Conservation (phyloP, 1,140 invertebrate species). For the Psilanteris sp. region DNA sequence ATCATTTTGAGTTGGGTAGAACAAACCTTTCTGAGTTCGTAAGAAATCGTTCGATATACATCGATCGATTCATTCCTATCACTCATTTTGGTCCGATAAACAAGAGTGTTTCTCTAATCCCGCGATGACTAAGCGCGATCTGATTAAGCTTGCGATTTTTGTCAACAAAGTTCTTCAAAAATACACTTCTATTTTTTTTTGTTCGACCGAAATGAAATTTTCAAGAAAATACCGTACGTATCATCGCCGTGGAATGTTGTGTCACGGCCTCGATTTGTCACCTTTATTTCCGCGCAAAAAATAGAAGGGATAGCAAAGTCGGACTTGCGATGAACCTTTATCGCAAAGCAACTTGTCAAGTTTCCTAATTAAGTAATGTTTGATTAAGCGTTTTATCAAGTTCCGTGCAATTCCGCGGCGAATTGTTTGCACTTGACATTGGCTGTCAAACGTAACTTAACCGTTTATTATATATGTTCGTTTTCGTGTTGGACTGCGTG, state of each 20-base stretch:
- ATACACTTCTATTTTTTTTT: constrained; percentile 11
- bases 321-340: neutral
- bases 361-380: constrained; percentile 11
- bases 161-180: constrained; percentile 34
- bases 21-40: no score
- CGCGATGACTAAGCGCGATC: constrained; percentile 20
- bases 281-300: constrained; percentile 47
- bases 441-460: no score
- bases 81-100: constrained; percentile 3
- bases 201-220: constrained; percentile 5
- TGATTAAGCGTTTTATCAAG: neutral
- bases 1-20: neutral
- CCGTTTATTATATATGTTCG: neutral
- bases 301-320: constrained; percentile 37
- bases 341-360: constrained; percentile 9
- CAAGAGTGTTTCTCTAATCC: constrained; percentile 19
- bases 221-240: constrained; percentile 15
- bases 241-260: constrained; percentile 37
- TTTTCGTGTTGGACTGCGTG: neutral
- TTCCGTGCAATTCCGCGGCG: no score
- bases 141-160: constrained; percentile 16
- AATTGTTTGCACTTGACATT: no score
- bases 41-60: no score
- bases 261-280: constrained; percentile 46
- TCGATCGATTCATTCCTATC: constrained; percentile 1